These are phyloP conservation scores for Nematostella vectensis DNA, from an alignment of 92 coral and sea anemone genomes.

Conservation along the genomic window DNA sequence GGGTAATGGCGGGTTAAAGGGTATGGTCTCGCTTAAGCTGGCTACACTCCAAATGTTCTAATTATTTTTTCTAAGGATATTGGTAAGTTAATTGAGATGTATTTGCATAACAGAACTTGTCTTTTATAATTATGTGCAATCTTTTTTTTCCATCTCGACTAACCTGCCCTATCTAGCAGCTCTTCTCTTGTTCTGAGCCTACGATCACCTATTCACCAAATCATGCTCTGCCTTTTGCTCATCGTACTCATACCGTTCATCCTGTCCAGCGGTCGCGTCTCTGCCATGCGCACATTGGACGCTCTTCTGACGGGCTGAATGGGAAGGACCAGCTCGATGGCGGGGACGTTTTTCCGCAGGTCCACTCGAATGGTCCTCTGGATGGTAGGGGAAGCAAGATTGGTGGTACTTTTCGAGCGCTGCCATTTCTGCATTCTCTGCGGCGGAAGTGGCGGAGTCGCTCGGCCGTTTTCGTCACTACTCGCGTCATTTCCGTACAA, in stretches of 20 bases:
- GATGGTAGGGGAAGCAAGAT: constrained; percentile 7
- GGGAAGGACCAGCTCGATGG: constrained; percentile 24
- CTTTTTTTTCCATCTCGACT: too few relatives aligned
- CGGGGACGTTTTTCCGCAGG: constrained; percentile 24
- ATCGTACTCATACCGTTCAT: constrained; percentile 23
- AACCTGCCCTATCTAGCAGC: too few relatives aligned
- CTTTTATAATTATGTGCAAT: too few relatives aligned
- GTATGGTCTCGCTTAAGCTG: too few relatives aligned
- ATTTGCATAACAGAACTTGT: too few relatives aligned
- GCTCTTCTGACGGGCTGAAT: constrained; percentile 14
- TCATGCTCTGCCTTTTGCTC: constrained; percentile 33
- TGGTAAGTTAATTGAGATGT: too few relatives aligned
- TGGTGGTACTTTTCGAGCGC: constrained; percentile 20
- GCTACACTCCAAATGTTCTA: too few relatives aligned
- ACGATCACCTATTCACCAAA: constrained; percentile 20
- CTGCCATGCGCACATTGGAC: constrained; percentile 34
- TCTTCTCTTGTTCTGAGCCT: background rate
- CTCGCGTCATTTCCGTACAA: constrained; percentile 24
- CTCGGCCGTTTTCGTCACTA: background rate
- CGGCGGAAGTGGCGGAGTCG: background rate
- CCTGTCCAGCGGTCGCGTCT: constrained; percentile 16
- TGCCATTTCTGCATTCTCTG: constrained; percentile 25
- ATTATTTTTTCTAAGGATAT: too few relatives aligned
- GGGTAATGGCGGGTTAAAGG: too few relatives aligned
- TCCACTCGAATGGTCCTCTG: constrained; percentile 26